Evolutionary conservation across 2,113 vertebrate genomes (phyloP), one percentile per base, ranked within the genome.

Genomic region (Miniopterus natalensis): DNA sequence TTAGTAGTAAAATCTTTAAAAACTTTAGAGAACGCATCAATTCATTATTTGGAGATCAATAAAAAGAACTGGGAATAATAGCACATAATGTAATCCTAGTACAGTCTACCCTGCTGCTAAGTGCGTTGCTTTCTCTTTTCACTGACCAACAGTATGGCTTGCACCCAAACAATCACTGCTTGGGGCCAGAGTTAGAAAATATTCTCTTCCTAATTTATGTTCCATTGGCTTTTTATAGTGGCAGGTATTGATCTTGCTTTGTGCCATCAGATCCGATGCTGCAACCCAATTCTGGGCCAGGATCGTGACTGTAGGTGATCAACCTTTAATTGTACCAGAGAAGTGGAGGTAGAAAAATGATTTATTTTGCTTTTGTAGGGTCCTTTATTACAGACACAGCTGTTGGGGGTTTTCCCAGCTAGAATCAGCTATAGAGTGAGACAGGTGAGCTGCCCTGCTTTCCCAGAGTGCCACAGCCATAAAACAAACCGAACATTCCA

Each of bases 351-450:
- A 75, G 90, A 94, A 88, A 96, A 95, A 96, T 97, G 1, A 98
- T 98, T 98, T 97, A 95, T 81, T 96, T 94, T 95, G 53, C 57
- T 96, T 63, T 93, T 87, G 29, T 70, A 80, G 86, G 42, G 1
- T 73, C 59, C 97, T 98, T 97, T 97, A 96, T 97, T 98, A 96
- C 42, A 95, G 74, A 97, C 96, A 97, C 97, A 98, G 97, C 94
- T 97, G 96, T 71, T 90, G 65, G 85, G 93, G 88, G 42, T 88
- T 97, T 97, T 97, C 93, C 87, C 96, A 90, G 94, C 51, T 91
- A 95, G 89, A 94, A 91, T 87, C 55, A 66, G 42, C 86, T 78
- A 83, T 75, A 87, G 71, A 97, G 12, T 21, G 63, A 51, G 83
- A 70, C 93, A 95, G 96, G 97, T 97, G 93, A 98, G 84, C 96